These are phyloP conservation scores for Cetonia aurata DNA, from an alignment of 2,888 invertebrate species.

Conservation along the genomic window DNA sequence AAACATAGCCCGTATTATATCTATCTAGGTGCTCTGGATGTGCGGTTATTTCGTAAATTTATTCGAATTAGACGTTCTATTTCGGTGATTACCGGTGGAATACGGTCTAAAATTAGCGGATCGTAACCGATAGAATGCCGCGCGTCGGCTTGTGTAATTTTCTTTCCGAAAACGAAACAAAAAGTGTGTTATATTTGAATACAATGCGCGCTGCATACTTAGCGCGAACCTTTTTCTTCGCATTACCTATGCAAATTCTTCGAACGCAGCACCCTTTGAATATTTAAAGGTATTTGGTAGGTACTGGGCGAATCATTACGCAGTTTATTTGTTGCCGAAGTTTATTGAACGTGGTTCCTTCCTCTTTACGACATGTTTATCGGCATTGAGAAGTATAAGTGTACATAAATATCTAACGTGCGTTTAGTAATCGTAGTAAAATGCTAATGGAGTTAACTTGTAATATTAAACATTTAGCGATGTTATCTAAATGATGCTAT, in stretches of 20 bases:
- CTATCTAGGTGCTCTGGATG: background rate
- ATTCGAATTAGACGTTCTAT: conserved; percentile 11
- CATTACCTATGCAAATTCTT: too few relatives aligned
- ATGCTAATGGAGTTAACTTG: conserved; percentile 4
- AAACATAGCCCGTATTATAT: too few relatives aligned
- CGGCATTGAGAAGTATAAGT: background rate
- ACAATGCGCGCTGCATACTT: background rate
- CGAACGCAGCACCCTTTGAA: too few relatives aligned
- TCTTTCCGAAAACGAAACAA: conserved; percentile 5
- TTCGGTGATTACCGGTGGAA: conserved; percentile 2
- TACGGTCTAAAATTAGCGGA: conserved; percentile 4
- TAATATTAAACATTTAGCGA: background rate
- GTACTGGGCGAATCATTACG: too few relatives aligned
- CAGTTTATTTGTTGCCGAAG: too few relatives aligned
- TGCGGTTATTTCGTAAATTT: conserved; percentile 4
- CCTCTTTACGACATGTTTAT: conserved; percentile 6
- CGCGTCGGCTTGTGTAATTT: conserved; percentile 3
- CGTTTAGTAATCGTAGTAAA: background rate
- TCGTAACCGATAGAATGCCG: background rate
- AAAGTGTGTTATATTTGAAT: conserved; percentile 11
- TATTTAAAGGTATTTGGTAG: too few relatives aligned
- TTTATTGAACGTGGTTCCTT: background rate
- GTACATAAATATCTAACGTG: background rate
- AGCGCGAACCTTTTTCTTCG: too few relatives aligned
- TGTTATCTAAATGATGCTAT: background rate